Conservation (phyloP, 2,888 invertebrate species). For the Cephalotes varians region DNA sequence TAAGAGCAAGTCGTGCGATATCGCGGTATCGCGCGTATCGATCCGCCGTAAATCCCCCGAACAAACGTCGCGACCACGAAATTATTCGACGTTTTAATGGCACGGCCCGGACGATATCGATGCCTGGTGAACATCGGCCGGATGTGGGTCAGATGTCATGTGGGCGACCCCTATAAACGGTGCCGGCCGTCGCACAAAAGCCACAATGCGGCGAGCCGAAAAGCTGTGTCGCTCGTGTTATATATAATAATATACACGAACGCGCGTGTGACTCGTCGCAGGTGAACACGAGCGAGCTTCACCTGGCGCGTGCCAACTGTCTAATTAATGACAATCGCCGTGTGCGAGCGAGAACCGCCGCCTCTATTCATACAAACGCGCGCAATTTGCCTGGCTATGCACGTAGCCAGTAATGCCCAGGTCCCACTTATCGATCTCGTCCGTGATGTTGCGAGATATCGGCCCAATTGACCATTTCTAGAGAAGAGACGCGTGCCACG, state of each 20-base stretch:
- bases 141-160: conserved; percentile 81
- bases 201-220: conserved; percentile 48
- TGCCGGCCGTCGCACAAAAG: conserved; percentile 43
- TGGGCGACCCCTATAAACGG: conserved; percentile 74
- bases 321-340: conserved; percentile 81
- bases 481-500: conserved; percentile 6
- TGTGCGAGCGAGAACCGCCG: conserved; percentile 12
- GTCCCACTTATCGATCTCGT: conserved; percentile 38
- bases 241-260: conserved; percentile 37
- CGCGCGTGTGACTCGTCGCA: conserved; percentile 66
- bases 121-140: conserved; percentile 69
- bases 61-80: conserved; percentile 29
- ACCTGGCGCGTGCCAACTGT: conserved; percentile 80
- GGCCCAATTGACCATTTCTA: conserved; percentile 20
- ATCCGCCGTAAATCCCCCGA: conserved; percentile 65
- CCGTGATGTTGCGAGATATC: conserved; percentile 33
- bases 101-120: conserved; percentile 59
- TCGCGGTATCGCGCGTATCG: conserved; percentile 24
- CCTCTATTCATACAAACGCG: conserved; percentile 29
- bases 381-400: conserved; percentile 42
- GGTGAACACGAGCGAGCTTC: conserved; percentile 74
- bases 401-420: conserved; percentile 32
- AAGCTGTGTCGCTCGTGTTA: conserved; percentile 27
- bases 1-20: conserved; percentile 20
- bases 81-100: conserved; percentile 65